Conservation (phyloP, 1,140 invertebrate genomes). For the Dreissena polymorpha region DNA sequence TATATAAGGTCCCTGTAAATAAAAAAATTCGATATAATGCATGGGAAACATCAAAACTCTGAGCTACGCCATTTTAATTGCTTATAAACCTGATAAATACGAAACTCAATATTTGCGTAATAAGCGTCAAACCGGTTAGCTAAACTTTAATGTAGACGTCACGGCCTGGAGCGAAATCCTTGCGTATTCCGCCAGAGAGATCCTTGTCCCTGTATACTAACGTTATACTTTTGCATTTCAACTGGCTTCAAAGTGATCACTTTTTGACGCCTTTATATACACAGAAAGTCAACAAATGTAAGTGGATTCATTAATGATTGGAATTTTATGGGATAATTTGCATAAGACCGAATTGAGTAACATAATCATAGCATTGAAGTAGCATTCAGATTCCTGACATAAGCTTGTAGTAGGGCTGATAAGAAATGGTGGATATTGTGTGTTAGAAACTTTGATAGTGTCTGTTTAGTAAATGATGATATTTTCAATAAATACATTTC, state of each 20-base stretch:
- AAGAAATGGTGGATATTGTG: neutral
- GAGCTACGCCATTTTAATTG: neutral
- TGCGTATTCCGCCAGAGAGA: neutral
- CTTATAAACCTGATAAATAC: neutral
- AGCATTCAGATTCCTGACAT: too few species aligned
- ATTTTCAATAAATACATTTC: neutral
- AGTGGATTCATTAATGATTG: too few species aligned
- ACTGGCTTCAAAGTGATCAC: constrained; percentile 8
- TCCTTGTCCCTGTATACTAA: neutral
- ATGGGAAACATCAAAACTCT: neutral
- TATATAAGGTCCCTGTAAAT: neutral
- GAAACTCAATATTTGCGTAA: too few species aligned
- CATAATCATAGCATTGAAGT: too few species aligned
- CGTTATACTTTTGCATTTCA: neutral
- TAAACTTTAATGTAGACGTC: too few species aligned
- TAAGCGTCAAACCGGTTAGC: neutral
- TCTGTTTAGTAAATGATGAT: neutral
- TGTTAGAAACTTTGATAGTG: neutral
- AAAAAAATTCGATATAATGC: neutral
- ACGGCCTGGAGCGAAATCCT: too few species aligned
- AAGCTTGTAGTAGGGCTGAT: too few species aligned
- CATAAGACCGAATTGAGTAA: too few species aligned
- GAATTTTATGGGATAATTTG: too few species aligned
- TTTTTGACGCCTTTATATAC: too few species aligned
- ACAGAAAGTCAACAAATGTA: too few species aligned